These are phyloP conservation scores for Drosophila infuscata DNA, from an alignment of 2,888 invertebrate species.

Conservation along the genomic window DNA sequence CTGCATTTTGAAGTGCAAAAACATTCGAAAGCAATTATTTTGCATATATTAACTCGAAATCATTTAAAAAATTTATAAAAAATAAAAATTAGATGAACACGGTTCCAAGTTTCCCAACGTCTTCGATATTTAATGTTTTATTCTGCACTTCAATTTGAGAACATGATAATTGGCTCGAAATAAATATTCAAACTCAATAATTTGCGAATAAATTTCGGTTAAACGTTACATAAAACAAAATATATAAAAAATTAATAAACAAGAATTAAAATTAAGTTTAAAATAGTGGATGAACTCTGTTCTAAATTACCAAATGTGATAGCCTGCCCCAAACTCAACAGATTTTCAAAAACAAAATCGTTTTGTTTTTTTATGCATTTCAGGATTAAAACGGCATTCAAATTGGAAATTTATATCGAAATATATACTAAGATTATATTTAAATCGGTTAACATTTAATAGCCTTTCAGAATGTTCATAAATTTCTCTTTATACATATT, in stretches of 20 bases:
- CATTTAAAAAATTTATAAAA: background rate
- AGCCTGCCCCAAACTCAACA: background rate
- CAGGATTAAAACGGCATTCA: background rate
- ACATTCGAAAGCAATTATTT: background rate
- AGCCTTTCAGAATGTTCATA: too few relatives aligned
- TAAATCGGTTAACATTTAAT: background rate
- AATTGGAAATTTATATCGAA: background rate
- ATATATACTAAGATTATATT: background rate
- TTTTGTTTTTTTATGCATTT: background rate
- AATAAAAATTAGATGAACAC: too few relatives aligned
- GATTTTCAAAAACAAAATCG: background rate
- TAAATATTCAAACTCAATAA: background rate
- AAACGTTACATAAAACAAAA: fast-evolving
- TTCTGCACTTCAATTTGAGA: background rate
- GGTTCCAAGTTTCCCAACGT: background rate
- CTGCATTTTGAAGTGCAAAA: background rate
- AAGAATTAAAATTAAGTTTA: fast-evolving
- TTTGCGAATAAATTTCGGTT: background rate
- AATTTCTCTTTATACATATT: background rate
- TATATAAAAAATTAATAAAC: background rate
- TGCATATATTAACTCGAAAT: background rate
- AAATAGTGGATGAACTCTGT: too few relatives aligned
- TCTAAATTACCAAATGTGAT: background rate
- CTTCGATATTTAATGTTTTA: fast-evolving
- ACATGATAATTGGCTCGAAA: background rate